These are phyloP conservation scores for Crioceris asparagi DNA, from an alignment of 2,888 invertebrate species.

Conservation along the genomic window DNA sequence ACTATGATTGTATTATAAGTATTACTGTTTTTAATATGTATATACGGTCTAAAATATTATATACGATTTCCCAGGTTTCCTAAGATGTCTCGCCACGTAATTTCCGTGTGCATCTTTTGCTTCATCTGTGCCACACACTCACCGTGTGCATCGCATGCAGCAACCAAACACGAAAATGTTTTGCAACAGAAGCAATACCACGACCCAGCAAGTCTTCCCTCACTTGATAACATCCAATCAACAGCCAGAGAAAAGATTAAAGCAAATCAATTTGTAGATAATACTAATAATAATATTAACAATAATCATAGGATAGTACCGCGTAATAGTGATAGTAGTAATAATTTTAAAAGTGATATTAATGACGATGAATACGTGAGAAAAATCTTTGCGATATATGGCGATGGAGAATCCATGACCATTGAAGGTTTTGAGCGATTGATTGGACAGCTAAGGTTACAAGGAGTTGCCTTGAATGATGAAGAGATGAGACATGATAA, in stretches of 20 bases:
- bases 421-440: slow-evolving; percentile 56
- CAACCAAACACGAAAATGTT: slow-evolving; percentile 22
- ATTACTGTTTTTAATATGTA: no score
- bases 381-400: slow-evolving; percentile 57
- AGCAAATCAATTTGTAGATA: slow-evolving; percentile 5
- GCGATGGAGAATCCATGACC: slow-evolving; percentile 51
- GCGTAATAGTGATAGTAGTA: slow-evolving; percentile 18
- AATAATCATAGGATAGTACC: not conserved
- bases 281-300: not conserved
- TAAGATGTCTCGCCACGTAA: slow-evolving; percentile 50
- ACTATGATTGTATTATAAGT: no score
- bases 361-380: slow-evolving; percentile 45
- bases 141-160: slow-evolving; percentile 62
- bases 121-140: slow-evolving; percentile 67
- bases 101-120: slow-evolving; percentile 76
- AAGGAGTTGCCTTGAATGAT: not conserved
- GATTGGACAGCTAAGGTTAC: slow-evolving; percentile 39
- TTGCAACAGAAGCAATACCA: slow-evolving; percentile 21
- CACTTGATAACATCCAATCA: slow-evolving; percentile 12
- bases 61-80: no score
- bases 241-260: slow-evolving; percentile 22
- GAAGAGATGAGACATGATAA: no score
- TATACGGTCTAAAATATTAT: no score
- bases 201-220: slow-evolving; percentile 18
- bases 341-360: slow-evolving; percentile 24